These are phyloP conservation scores for Leptatherina wallacei DNA, from an alignment of 2,797 vertebrate species.

Conservation along the genomic window DNA sequence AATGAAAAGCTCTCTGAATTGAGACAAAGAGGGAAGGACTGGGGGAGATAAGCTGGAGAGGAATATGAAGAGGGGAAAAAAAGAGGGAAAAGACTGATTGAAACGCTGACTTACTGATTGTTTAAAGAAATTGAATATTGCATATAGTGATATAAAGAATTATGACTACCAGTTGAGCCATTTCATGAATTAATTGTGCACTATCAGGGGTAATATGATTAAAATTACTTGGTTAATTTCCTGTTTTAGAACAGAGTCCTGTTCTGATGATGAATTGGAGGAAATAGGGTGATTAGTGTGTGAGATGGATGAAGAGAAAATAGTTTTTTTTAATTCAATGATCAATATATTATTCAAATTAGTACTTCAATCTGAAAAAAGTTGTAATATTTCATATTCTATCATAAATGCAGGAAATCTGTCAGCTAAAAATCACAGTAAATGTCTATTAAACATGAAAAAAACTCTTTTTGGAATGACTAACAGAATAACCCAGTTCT, in stretches of 20 bases:
- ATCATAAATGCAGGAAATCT: background rate
- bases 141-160: slow-evolving; percentile 10
- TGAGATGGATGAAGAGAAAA: slow-evolving; percentile 6
- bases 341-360: background rate
- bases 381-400: background rate
- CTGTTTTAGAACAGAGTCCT: background rate
- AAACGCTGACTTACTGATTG: slow-evolving; percentile 1
- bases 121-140: background rate
- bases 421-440: background rate
- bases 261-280: too few relatives aligned
- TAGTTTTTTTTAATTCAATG: background rate
- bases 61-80: slow-evolving; percentile 1
- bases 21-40: slow-evolving; percentile 53
- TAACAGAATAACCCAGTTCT: slow-evolving; percentile 41
- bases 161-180: background rate
- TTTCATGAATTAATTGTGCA: background rate
- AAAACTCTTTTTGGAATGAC: slow-evolving; percentile 2
- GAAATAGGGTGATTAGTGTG: background rate
- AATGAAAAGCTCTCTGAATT: slow-evolving; percentile 54
- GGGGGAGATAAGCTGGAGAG: slow-evolving; percentile 55
- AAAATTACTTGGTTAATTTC: slow-evolving; percentile 6
- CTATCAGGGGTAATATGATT: background rate
- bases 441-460: background rate
- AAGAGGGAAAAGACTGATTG: slow-evolving; percentile 1
- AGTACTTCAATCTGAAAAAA: background rate